Conservation (phyloP, 2,113 vertebrate species). For the Clarias gariepinus region DNA sequence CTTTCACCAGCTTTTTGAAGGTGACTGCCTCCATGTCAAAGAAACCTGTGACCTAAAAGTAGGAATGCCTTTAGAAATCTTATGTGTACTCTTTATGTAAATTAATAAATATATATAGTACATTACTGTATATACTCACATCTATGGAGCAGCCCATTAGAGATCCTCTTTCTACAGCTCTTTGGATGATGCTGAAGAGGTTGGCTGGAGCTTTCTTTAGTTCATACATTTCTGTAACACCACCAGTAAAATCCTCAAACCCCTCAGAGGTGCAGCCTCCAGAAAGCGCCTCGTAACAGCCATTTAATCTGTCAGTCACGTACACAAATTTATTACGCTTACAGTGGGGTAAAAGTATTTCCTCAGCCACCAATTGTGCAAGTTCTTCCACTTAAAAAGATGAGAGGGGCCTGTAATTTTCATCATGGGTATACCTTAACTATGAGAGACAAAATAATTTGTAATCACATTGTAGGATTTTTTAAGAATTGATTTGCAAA, state of each 20-base stretch:
- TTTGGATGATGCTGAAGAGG: conserved; percentile 83
- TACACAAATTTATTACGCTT: neutral
- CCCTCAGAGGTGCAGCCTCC: conserved; percentile 92
- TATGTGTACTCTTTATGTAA: neutral
- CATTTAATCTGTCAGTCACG: conserved; percentile 77
- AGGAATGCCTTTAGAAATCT: conserved; percentile 1
- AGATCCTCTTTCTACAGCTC: conserved; percentile 87
- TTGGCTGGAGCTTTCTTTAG: conserved; percentile 78
- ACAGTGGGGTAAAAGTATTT: too few relatives aligned
- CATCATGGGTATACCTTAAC: too few relatives aligned
- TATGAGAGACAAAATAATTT: too few relatives aligned
- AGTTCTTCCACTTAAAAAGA: too few relatives aligned
- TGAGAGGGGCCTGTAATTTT: too few relatives aligned
- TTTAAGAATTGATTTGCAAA: too few relatives aligned
- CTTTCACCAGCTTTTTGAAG: conserved; percentile 95
- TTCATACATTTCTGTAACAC: conserved; percentile 91
- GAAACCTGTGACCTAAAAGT: conserved; percentile 76
- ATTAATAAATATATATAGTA: neutral
- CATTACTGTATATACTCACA: conserved; percentile 67
- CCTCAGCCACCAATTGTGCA: too few relatives aligned
- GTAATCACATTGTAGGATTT: too few relatives aligned
- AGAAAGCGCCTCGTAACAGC: conserved; percentile 88
- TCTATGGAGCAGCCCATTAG: conserved; percentile 93
- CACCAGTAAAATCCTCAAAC: conserved; percentile 94
- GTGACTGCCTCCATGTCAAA: conserved; percentile 87